A percentile compares a stretch with the other conserved stretches of the same genome.
Evolutionary conservation across 2,113 vertebrate species (phyloP).

Genomic region (Excalfactoria chinensis): DNA sequence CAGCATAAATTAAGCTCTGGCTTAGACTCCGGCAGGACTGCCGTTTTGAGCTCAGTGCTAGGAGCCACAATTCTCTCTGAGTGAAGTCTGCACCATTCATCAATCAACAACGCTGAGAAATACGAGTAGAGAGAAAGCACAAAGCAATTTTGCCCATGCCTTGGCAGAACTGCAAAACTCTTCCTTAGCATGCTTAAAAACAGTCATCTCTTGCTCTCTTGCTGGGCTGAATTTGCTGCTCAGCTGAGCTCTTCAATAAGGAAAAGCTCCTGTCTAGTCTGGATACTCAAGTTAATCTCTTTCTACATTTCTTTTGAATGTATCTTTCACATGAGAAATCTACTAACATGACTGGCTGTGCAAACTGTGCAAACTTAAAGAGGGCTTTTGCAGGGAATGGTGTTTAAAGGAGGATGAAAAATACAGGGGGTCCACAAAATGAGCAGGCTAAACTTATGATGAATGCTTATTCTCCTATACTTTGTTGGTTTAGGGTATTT

Average conservation of each 20-base stretch:
- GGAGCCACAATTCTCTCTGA: background rate
- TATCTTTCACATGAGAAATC: background rate
- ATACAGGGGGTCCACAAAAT: background rate
- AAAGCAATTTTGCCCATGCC: background rate
- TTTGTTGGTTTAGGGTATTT: background rate
- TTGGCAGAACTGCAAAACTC: background rate
- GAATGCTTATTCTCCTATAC: background rate
- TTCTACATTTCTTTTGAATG: background rate
- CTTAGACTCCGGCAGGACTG: background rate
- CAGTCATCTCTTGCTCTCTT: background rate
- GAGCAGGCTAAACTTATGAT: background rate
- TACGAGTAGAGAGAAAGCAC: background rate
- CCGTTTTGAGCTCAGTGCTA: background rate
- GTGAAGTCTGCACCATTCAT: background rate
- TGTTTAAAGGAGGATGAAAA: constrained; percentile 18
- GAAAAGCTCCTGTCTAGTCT: background rate
- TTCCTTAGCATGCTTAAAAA: background rate
- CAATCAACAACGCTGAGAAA: background rate
- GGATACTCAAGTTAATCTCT: background rate
- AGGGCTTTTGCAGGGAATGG: background rate
- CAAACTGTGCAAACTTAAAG: background rate
- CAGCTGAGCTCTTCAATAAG: background rate
- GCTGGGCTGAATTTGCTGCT: background rate
- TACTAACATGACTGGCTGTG: background rate
- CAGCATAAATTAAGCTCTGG: background rate